Base-by-base conservation (phyloP, 2,888 invertebrate genomes). In the Hypomecis atomaria region DNA sequence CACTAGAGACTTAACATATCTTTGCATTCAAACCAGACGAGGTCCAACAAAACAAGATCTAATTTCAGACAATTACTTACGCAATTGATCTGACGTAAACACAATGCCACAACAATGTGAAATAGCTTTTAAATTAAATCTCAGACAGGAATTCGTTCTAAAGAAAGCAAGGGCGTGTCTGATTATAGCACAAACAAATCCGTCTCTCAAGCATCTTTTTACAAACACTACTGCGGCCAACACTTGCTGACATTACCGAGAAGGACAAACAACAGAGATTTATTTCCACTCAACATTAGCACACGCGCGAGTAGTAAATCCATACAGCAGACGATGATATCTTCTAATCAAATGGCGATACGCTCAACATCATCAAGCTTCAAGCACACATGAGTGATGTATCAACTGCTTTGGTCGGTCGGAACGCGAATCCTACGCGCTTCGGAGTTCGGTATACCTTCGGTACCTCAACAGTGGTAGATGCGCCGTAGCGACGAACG, bases 161-260 rank as follows among this genome's bases (percentile, higher is more conserved):
- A 64, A 59, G 50, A 59, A 55, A 64, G 64, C 64, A 50, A 50
- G 59, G 50, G 45, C 59, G 40, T 59, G 42, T 45, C 47, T 34
- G 44, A 52, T 56, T 59, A 59, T 59, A 59, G 50, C 13, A 50
- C 44, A 55, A 59, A 64, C 63, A 59, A 57, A 59, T 55, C 44
- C 10, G 53, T 57, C 52, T 63, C 45, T 42, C 8, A 40, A 33
- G 23, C 33, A 45, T 57, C 52, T 53, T 56, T 42, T 59, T 56
- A 47, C 23, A 49, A 53, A 59, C 45, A 52, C 33, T 61, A 33
- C 59, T 42, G 11, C 44, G 37, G 65, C 62, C 61, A 60, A 67
- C 55, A 56, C 62, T 52, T 33, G 52, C 52, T 40, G 52, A 23
- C 40, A 40, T 33, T 10, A n/a, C 33, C n/a, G 52, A 52, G 33